phyloP scores from a whole-genome alignment of 2,888 invertebrate species.

The Mechanitis messenoides region DNA sequence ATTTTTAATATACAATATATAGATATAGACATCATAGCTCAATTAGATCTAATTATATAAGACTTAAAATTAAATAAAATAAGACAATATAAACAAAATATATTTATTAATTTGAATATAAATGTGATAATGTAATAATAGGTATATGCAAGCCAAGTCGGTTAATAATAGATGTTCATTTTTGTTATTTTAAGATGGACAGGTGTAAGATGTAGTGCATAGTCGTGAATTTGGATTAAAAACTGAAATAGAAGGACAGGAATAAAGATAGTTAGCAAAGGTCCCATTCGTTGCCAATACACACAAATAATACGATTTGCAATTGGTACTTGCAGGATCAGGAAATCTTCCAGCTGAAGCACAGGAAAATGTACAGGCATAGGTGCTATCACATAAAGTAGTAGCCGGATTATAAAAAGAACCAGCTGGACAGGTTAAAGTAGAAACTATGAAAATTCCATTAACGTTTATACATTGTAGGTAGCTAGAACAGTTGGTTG shows the following conservation, averaged over 20 bases:
- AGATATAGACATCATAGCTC: no score
- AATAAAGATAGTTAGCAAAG: constrained; percentile 50
- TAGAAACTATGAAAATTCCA: constrained; percentile 41
- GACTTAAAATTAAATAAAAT: no score
- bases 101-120: no score
- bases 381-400: constrained; percentile 53
- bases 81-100: no score
- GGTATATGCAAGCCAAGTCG: not conserved
- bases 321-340: constrained; percentile 54
- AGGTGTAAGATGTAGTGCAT: constrained; percentile 60
- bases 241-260: constrained; percentile 59
- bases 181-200: constrained; percentile 34
- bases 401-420: constrained; percentile 55
- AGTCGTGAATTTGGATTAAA: constrained; percentile 52
- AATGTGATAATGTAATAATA: not conserved
- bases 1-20: no score
- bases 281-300: constrained; percentile 44
- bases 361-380: constrained; percentile 56
- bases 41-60: no score
- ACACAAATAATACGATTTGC: constrained; percentile 61
- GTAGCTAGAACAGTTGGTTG: constrained; percentile 52
- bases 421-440: constrained; percentile 45
- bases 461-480: constrained; percentile 54
- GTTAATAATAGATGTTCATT: not conserved
- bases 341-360: constrained; percentile 57